Evolutionary conservation across 2,113 vertebrate species (phyloP), one percentile per base, ranked within the genome.

Genomic region (Balaeniceps rex): DNA sequence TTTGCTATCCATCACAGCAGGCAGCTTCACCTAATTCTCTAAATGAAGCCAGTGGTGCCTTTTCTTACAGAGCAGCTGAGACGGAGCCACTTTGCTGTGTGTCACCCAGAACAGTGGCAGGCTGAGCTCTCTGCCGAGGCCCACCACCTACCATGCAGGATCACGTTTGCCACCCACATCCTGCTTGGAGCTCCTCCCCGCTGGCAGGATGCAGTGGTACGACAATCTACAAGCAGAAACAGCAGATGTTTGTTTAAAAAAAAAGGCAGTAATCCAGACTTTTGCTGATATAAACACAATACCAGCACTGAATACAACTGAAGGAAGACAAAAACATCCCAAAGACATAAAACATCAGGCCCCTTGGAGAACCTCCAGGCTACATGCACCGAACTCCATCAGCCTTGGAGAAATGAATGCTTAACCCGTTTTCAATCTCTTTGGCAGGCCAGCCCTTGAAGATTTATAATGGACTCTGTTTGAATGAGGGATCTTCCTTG

Each of bases 341-440:
- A 74, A 94, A 95, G 95, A 96, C 91, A 95, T 95, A 96, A 97
- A 95, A 95, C 95, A 96, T 74, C 87, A 95, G 96, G 91, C 87
- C 55, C 38, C 78, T 95, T 97, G 97, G 97, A 96, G 75, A 95
- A 71, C 58, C 57, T 94, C 95, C 94, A 94, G 75, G 70, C 93
- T 94, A 74, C 91, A 96, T 19, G 78, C 13, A 10, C 87, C 6
- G 21, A 91, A 90, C 93, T 93, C 74, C n/a, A 14, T 93, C 94
- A 94, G 96, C 82, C 70, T 74, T 0, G 2, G 78, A 83, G 89
- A 91, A 87, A 88, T 11, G 89, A 95, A 71, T 58, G 75, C 82
- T 96, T 96, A 97, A 94, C 94, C 91, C 84, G 83, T 96, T 95
- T 95, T 79, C 81, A 1, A 88, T 94, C 93, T 86, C 86, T 81